Base-by-base conservation (phyloP, 2,888 invertebrate species). In the Hybos culiciformis region DNA sequence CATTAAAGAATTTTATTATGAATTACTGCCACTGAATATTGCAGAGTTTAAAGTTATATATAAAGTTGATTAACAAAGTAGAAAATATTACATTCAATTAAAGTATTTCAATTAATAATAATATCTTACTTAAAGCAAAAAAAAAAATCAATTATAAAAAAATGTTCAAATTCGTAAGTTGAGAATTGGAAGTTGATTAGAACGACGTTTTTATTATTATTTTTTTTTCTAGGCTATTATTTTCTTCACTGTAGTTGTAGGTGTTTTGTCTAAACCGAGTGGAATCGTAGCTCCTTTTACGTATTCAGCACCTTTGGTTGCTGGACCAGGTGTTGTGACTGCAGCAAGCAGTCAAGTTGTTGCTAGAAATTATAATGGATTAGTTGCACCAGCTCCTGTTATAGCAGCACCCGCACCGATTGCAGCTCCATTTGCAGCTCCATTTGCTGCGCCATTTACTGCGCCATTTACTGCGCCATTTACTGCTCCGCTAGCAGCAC, bases 351-450 rank as follows among this genome's bases (percentile, higher is more conserved):
- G 44, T 17, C 50, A 49, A 37, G 42, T 52, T 2, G 46, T 52
- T 9, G 47, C 52, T 7, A 45, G 50, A 15, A 47, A 40, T 32
- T 50, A 38, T 36, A 48, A 51, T 46, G 50, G 50, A 37, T 43
- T 50, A 7, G 49, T 47, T 20, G 38, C 48, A 8, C 46, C 48
- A 17, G 76, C 78, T 0, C 74, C 78, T 1, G 71, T 73, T 53
- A 43, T 45, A 77, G 78, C 62, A 75, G 76, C 8, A 77, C 71
- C 72, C 1, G 59, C 75, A 9, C 69, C 72, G 9, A 58, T 68
- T 37, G 60, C 67, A 34, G 63, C 70, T n/a, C 69, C 71, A 11
- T 69, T 70, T 57, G 59, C 67, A 2, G 62, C 70, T 63, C 6
- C 11, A 3, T 6, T 8, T 11, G 24, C 46, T 11, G 43, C 42